Evolutionary conservation across 2,797 vertebrate genomes (phyloP).

Genomic region (Salmo trutta): DNA sequence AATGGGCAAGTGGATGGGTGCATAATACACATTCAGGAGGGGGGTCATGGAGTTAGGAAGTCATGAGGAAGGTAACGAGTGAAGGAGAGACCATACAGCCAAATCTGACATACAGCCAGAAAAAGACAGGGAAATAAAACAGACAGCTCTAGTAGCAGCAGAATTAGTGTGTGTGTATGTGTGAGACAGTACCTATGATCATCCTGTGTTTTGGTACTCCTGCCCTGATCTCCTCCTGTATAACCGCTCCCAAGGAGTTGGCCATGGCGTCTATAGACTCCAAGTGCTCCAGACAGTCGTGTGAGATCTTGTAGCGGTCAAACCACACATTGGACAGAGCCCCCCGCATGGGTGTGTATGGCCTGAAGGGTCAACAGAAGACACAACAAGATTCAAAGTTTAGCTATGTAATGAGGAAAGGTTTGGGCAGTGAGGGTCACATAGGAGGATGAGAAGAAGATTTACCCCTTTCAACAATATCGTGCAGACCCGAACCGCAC

Average conservation of each 20-base stretch:
- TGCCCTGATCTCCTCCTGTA: constrained; percentile 78
- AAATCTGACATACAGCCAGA: background rate
- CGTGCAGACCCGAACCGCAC: no score
- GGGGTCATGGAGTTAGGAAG: background rate
- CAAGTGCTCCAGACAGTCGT: constrained; percentile 81
- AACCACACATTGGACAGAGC: constrained; percentile 86
- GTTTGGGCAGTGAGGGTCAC: background rate
- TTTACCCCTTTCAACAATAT: background rate
- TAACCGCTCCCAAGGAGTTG: constrained; percentile 70
- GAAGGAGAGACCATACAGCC: background rate
- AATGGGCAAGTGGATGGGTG: background rate
- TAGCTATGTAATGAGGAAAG: background rate
- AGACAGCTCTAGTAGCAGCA: background rate
- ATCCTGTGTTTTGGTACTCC: constrained; percentile 84
- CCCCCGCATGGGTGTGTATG: constrained; percentile 85
- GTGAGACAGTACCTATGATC: constrained; percentile 75
- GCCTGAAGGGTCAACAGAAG: constrained; percentile 61
- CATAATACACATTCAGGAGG: background rate
- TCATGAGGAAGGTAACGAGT: background rate
- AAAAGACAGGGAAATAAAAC: background rate
- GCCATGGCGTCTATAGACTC: constrained; percentile 86
- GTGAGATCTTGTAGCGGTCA: constrained; percentile 84
- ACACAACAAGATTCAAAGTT: constrained; percentile 25
- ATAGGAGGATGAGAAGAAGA: background rate
- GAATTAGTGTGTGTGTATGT: background rate